Evolutionary conservation across 2,888 invertebrate genomes (phyloP).

Genomic region (Allygus modestus): DNA sequence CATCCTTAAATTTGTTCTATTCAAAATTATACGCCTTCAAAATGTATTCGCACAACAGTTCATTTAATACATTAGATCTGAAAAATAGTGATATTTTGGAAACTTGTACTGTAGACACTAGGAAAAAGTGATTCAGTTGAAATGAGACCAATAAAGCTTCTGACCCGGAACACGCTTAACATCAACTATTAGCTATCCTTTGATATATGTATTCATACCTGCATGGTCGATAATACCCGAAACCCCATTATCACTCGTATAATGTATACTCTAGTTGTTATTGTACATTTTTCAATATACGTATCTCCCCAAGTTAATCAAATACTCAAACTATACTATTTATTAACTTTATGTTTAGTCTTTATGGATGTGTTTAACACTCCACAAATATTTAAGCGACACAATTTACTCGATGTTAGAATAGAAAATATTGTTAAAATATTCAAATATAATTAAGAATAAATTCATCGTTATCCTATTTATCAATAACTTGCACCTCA

Average conservation of each 20-base stretch:
- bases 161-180: neutral
- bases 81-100: constrained; percentile 34
- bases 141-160: neutral
- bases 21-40: constrained; percentile 1
- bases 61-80: neutral
- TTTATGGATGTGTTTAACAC: constrained; percentile 11
- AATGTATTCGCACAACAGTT: neutral
- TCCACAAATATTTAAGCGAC: constrained; percentile 9
- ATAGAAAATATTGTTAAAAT: constrained; percentile 41
- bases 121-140: neutral
- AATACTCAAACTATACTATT: constrained; percentile 9
- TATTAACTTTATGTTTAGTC: constrained; percentile 23
- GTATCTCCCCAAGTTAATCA: neutral
- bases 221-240: constrained; percentile 17
- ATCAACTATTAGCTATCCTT: neutral
- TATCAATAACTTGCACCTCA: constrained; percentile 12
- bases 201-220: constrained; percentile 23
- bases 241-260: constrained; percentile 13
- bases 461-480: constrained; percentile 1
- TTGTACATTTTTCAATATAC: constrained; percentile 33
- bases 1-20: neutral
- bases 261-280: constrained; percentile 23
- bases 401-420: constrained; percentile 52
- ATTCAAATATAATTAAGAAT: neutral
- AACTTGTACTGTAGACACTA: constrained; percentile 10